A percentile compares a stretch with the other conserved stretches of the same genome.
Conservation (phyloP, 2,888 invertebrate species). For the Hirtodrosophila trivittata region DNA sequence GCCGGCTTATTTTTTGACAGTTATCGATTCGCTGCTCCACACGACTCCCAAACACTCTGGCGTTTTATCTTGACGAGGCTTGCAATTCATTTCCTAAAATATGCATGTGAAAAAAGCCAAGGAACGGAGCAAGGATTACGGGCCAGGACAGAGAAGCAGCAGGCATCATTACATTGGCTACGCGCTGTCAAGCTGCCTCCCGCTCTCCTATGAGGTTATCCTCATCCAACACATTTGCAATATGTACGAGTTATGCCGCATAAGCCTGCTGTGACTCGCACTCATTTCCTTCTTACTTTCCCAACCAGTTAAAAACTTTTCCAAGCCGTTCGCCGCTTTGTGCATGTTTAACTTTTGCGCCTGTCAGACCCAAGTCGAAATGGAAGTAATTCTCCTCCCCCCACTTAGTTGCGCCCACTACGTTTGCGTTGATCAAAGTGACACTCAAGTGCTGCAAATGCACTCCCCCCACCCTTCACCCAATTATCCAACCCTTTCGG, state of each 20-base stretch:
- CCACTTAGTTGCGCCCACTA: too few species aligned
- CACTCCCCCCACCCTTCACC: too few species aligned
- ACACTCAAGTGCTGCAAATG: constrained; percentile 55
- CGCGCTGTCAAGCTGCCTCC: constrained; percentile 65
- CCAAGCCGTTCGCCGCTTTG: constrained; percentile 60
- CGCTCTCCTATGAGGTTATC: not conserved
- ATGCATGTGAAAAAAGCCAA: constrained; percentile 59
- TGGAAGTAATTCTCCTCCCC: constrained; percentile 15
- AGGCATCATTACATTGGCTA: constrained; percentile 71
- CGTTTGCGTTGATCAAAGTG: constrained; percentile 57
- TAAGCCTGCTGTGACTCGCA: constrained; percentile 52
- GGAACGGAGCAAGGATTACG: not conserved
- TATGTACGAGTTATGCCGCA: constrained; percentile 73
- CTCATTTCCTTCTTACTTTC: constrained; percentile 58
- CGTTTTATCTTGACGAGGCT: constrained; percentile 65
- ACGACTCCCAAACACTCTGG: constrained; percentile 38
- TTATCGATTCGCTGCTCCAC: constrained; percentile 78
- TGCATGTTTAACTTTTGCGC: constrained; percentile 72
- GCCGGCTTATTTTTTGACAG: constrained; percentile 81
- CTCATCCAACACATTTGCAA: constrained; percentile 49
- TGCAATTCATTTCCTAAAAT: constrained; percentile 77
- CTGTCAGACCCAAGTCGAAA: constrained; percentile 41
- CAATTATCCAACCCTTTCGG: too few species aligned
- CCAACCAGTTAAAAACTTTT: constrained; percentile 63
- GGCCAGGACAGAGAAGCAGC: constrained; percentile 6